Base-by-base conservation (phyloP, 2,113 vertebrate genomes). In the Lycocorax pyrrhopterus region DNA sequence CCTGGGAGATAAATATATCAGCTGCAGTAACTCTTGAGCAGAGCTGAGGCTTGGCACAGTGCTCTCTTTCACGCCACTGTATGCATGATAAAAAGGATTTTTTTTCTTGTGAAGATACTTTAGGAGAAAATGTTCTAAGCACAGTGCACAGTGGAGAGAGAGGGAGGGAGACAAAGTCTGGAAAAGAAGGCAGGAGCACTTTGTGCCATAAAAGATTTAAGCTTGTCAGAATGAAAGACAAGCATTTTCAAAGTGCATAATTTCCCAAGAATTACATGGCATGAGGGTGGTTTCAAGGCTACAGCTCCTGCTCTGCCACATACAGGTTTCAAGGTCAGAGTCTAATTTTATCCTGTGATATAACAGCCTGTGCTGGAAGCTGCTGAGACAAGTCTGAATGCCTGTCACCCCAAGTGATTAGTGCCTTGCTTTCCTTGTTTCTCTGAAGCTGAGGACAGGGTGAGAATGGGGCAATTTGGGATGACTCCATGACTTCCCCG, bases 341-440 rank as follows among this genome's bases (percentile, higher is more conserved):
- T 76, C 91, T 92, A 84, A 93, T 95, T 92, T 96, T 86, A 90
- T 87, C 83, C 60, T 59, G 84, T 90, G 76, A 71, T 90, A 51
- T 47, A 71, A 90, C 78, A 22, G 52, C 15, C 49, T 73, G 67
- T 75, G 18, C 27, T 27, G 2, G 35, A 59, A 78, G 84, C 79
- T 76, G 85, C 90, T 55, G 83, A 68, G 62, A 47, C 78, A 26
- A 76, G 55, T 52, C 67, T 52, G 75, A 75, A 44, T 0, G 3
- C 47, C 73, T 52, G 16, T 33, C 62, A 13, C 83, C 64, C 64
- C 7, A 39, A 80, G 53, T 25, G 71, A 76, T 81, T 20, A 16
- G 44, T 9, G 2, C 68, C 62, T 74, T 3, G 1, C 9, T 60
- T 58, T 35, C 71, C 84, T 43, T 29, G 33, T 79, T 76, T 43